Evolutionary conservation across 2,113 vertebrate species (phyloP), one percentile per base, ranked within the genome.

Genomic region (Megaleporinus macrocephalus): DNA sequence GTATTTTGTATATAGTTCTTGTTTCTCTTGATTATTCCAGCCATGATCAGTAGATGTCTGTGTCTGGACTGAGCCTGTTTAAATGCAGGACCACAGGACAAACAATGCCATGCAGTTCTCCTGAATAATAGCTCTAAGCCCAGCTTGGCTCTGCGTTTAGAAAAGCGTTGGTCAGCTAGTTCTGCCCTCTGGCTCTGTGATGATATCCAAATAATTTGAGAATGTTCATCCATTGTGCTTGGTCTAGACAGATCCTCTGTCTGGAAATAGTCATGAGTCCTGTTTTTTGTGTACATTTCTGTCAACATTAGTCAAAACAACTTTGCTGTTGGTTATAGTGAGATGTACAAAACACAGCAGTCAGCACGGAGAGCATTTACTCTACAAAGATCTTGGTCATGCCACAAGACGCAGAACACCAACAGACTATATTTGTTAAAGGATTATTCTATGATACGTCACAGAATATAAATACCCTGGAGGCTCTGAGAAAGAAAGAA

Each of bases 81-180:
- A 29, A 73, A 91, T 91, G 87, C 79, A 33, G 79, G 79, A 83
- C 80, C 11, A 33, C 6, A 26, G 27, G 27, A 41, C 89, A 84
- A 82, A 63, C 77, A 33, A 71, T 80, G 68, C 73, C 57, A 78
- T 65, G 66, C 87, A 85, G 85, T 88, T 65, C 79, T 83, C 63
- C 61, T 41, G 41, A 88, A 91, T 87, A 91, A 88, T 91, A 75
- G 73, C 10, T 27, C 22, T 62, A 71, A 76, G n/a, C 44, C 12
- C 10, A 76, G 29, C 72, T 74, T 22, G 29, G 41, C 13, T 36
- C 4, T 79, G 49, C 55, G 55, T 63, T 84, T 73, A 65, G 68
- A 65, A 79, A 65, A 79, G 4, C 16, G 30, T 71, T 57, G 57
- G 36, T 80, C 29, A 70, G 51, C 53, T 41, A n/a, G 53, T 44